Percentiles rank a stretch among this genome's conserved stretches.
These are phyloP conservation scores for Lasioglossum malachurum DNA, from an alignment of 2,888 invertebrate genomes.

Conservation along the genomic window DNA sequence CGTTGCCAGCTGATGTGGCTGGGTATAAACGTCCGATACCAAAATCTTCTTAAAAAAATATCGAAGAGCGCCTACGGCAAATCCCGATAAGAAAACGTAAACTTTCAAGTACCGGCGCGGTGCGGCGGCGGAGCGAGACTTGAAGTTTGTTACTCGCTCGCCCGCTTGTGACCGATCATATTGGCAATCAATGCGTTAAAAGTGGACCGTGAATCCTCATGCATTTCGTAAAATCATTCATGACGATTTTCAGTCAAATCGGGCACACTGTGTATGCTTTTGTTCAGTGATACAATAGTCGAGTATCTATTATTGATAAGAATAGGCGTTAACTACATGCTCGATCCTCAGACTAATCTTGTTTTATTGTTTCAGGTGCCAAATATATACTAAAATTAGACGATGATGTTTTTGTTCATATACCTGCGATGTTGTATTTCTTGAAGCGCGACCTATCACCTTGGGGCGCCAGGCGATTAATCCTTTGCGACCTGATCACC, in stretches of 20 bases:
- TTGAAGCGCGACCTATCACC: constrained; percentile 87
- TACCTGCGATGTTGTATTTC: constrained; percentile 83
- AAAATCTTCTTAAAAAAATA: too few species aligned
- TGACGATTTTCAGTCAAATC: neutral
- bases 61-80: too few species aligned
- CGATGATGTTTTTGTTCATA: constrained; percentile 85
- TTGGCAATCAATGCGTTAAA: neutral
- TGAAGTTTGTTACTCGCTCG: too few species aligned
- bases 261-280: neutral
- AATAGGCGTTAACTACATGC: neutral
- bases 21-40: too few species aligned
- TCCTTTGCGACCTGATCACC: constrained; percentile 88
- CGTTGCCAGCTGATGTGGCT: too few species aligned
- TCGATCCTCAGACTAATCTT: neutral
- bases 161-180: too few species aligned
- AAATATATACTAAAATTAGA: constrained; percentile 85
- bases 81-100: too few species aligned
- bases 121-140: too few species aligned
- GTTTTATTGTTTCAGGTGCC: constrained; percentile 76
- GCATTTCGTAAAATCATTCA: neutral
- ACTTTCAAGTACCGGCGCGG: too few species aligned
- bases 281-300: neutral
- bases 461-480: constrained; percentile 87
- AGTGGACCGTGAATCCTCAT: neutral
- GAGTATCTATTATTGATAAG: neutral